Base-by-base conservation (phyloP, 2,888 invertebrate genomes). In the Drosophila ezoana region DNA sequence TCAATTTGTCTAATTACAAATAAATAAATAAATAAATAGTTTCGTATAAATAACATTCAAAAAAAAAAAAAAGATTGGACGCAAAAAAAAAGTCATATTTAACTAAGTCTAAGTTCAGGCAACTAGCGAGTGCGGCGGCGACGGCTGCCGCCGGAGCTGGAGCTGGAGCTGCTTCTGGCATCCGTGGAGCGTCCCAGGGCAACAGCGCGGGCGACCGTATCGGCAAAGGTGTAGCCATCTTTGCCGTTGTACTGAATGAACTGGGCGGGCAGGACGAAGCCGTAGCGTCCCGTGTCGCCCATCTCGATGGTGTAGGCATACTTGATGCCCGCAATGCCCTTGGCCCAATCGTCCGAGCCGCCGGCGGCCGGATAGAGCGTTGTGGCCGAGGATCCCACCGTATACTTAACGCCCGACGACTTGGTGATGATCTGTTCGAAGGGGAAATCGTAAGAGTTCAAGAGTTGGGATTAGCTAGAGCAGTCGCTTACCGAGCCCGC, bases 331-430 rank as follows among this genome's bases (percentile, higher is more conserved):
- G 95, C 95, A 41, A 94, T 93, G 1, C 96, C 96, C 92, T 98
- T 97, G 8, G 97, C 98, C 97, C 98, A 98, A 91, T 98, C 98
- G 85, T 97, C 97, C 0, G 97, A 96, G 13, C 96, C 96, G 1
- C 97, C 97, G 33, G 96, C 93, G 2, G 96, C 96, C 1, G 97
- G 95, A 90, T 97, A 97, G 1, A 97, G 93, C 0, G 96, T 94
- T n/a, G 94, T 94, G 47, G 96, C 96, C 18, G 96, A 95, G 51
- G 96, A 95, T 11, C 97, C 97, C 0, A 97, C 95, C 33, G 94
- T 95, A 89, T 96, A 97, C 51, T 93, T 90, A 2, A 94, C 93
- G 32, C 96, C 90, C 18, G 89, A 81, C 3, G 81, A 77, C 63
- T 87, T 90, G n/a, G 90, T 91, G 20, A 90, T 90, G 51, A 82